Evolutionary conservation across 2,797 vertebrate species (phyloP).

Genomic region (Chrysocyon brachyurus): DNA sequence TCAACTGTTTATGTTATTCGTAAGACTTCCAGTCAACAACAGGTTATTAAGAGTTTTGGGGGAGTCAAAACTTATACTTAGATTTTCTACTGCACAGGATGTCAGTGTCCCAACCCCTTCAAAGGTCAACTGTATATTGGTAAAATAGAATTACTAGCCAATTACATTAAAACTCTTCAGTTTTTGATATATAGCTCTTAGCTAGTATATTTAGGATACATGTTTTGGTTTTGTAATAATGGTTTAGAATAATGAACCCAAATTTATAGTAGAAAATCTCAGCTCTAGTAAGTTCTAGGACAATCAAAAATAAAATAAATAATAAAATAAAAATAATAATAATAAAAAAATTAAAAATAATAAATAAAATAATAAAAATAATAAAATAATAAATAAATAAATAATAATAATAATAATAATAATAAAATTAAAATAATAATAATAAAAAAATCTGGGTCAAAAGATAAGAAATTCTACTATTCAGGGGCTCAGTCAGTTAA

Average conservation of each 20-base stretch:
- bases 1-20: neutral
- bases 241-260: slow-evolving; percentile 43
- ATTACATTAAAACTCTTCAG: slow-evolving; percentile 49
- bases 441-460: slow-evolving; percentile 45
- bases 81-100: neutral
- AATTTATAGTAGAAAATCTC: slow-evolving; percentile 54
- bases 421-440: no score
- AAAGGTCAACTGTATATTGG: neutral
- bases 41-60: neutral
- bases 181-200: slow-evolving; percentile 47
- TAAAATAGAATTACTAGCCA: slow-evolving; percentile 63
- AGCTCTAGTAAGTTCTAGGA: neutral
- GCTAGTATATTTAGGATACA: slow-evolving; percentile 27
- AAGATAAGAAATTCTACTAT: slow-evolving; percentile 38
- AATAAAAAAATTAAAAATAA: slow-evolving; percentile 32
- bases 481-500: neutral
- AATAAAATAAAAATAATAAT: no score
- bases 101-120: neutral
- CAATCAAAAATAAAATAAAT: no score
- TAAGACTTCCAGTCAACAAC: neutral
- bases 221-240: slow-evolving; percentile 34
- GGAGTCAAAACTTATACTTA: neutral
- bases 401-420: no score
- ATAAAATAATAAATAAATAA: no score
- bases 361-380: no score